Evolutionary conservation across 2,888 invertebrate species (phyloP).

Genomic region (Lasioglossum pauxillum): DNA sequence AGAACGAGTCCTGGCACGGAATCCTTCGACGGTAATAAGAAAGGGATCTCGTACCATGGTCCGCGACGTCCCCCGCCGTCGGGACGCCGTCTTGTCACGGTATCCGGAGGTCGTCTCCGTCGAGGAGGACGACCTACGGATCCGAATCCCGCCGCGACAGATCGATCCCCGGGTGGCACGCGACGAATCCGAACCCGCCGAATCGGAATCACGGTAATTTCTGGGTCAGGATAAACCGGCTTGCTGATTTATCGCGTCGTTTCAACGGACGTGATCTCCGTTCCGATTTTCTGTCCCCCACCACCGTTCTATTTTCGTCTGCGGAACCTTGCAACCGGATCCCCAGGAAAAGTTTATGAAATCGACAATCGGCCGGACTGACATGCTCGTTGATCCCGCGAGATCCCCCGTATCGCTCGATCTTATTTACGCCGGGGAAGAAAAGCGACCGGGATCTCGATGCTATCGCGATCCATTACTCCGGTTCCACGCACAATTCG

Average conservation of each 20-base stretch:
- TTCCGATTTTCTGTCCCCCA: neutral
- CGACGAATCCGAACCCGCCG: conserved; percentile 15
- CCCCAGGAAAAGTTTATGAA: neutral
- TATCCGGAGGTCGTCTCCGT: conserved; percentile 11
- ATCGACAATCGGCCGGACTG: neutral
- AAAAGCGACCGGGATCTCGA: conserved; percentile 31
- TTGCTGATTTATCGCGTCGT: neutral
- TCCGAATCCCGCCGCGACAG: conserved; percentile 28
- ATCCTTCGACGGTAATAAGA: conserved; percentile 34
- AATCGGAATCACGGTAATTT: conserved; percentile 16
- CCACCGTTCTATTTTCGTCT: neutral
- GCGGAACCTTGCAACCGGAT: neutral
- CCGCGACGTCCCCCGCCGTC: conserved; percentile 49
- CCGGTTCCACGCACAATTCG: conserved; percentile 25
- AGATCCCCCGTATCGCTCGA: conserved; percentile 3
- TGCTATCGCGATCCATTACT: conserved; percentile 34
- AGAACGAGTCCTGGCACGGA: conserved; percentile 51
- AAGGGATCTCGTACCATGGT: conserved; percentile 55
- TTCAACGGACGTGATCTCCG: neutral
- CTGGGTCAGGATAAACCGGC: conserved; percentile 21
- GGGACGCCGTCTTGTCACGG: conserved; percentile 62
- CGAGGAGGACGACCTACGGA: conserved; percentile 6
- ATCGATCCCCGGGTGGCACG: conserved; percentile 36
- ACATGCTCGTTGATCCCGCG: conserved; percentile 4
- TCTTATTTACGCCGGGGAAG: conserved; percentile 7